These are phyloP conservation scores for Lobophora halterata DNA, from an alignment of 2,888 invertebrate genomes.

Conservation along the genomic window DNA sequence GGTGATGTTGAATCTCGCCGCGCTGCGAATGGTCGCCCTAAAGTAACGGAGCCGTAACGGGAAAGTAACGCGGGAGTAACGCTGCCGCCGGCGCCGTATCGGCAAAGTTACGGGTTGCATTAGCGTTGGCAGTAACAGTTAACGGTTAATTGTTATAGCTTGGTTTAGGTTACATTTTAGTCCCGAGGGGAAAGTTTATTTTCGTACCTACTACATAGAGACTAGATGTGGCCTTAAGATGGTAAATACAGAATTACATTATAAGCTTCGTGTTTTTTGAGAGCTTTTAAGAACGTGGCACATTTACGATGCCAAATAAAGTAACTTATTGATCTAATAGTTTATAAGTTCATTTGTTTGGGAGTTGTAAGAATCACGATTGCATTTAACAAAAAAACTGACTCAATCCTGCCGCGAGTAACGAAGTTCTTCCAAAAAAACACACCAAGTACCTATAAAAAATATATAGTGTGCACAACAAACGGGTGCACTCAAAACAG, in stretches of 20 bases:
- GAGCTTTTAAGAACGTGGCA: too few species aligned
- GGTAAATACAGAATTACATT: too few species aligned
- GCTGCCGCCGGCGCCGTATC: slow-evolving; percentile 31
- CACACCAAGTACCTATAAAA: too few species aligned
- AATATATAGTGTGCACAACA: too few species aligned
- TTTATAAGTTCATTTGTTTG: too few species aligned
- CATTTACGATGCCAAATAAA: too few species aligned
- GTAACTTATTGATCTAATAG: too few species aligned
- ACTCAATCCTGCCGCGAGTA: slow-evolving; percentile 16
- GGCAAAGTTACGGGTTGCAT: slow-evolving; percentile 56
- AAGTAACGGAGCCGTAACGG: slow-evolving; percentile 30
- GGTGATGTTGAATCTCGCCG: slow-evolving; percentile 19
- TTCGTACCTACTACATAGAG: slow-evolving; percentile 21
- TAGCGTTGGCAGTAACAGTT: slow-evolving; percentile 63
- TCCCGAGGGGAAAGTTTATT: slow-evolving; percentile 19
- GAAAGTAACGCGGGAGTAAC: slow-evolving; percentile 28
- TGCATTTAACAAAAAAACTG: slow-evolving; percentile 21
- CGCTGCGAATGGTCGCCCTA: slow-evolving; percentile 23
- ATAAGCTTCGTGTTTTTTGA: too few species aligned
- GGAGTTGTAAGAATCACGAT: slow-evolving; percentile 15
- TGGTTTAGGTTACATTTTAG: slow-evolving; percentile 30
- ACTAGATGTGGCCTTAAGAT: too few species aligned
- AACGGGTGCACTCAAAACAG: too few species aligned
- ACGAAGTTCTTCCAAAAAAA: slow-evolving; percentile 21
- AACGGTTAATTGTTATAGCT: slow-evolving; percentile 68